Evolutionary conservation across 2,888 invertebrate species (phyloP), one percentile per base, ranked within the genome.

Genomic region (Coremacera marginata): DNA sequence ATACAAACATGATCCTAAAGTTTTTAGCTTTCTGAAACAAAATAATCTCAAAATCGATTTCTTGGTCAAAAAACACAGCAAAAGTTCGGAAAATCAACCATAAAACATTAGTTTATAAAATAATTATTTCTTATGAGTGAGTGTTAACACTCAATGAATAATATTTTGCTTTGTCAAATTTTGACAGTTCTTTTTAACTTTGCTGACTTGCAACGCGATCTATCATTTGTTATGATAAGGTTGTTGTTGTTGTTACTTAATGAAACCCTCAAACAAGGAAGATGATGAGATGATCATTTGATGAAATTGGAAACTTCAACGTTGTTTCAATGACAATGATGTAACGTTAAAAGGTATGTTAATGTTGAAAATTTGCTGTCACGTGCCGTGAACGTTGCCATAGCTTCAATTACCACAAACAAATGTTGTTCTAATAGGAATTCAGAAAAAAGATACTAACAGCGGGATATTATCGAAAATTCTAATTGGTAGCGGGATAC

Each of bases 271-370:
- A 44, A 73, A 63, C 51, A 37, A 71, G n/a, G 22, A 60, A 60
- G 25, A 60, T 57, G 55, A 71, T 57, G 37, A 11, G 63, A 55
- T 63, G 19, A 52, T 51, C 44, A 55, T 65, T 62, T 49, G 74
- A 65, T 31, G 74, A 65, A 74, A 74, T 67, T 55, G 22, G 74
- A 74, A 34, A 67, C 74, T 55, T 74, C 52, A 19, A 16, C n/a
- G 25, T 11, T 19, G 11, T 14, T 0, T 5, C 31, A 34, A 19
- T 55, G 63, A 73, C 62, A 73, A 44, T 73, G 72, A 73, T 49
- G 72, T 62, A 62, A 57, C 60, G 25, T 31, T 37, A 44, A n/a
- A 73, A 8, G 25, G 37, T 51, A 34, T 19, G 22, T 16, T 16
- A 11, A 62, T 19, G 22, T 16, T 16, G n/a, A 62, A 63, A 62